Evolutionary conservation across 1,140 invertebrate genomes (phyloP), one percentile per base, ranked within the genome.

Genomic region (Drosophila funebris): DNA sequence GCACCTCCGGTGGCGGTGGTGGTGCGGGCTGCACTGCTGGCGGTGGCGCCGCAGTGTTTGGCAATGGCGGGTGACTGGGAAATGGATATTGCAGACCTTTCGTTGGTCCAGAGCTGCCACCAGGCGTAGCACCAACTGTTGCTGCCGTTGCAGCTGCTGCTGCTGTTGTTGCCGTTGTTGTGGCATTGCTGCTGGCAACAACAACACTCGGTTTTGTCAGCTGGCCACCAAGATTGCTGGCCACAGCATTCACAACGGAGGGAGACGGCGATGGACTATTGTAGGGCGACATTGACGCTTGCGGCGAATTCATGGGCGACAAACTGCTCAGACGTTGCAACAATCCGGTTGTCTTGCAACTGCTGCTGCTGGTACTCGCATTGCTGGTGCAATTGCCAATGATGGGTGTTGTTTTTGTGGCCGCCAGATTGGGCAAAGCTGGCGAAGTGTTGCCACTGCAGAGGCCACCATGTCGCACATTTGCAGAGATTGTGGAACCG

Each of bases 41-140:
- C 24, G 76, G 69, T 16, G 90, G 84, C 2, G 90, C 90, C n/a
- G 90, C 89, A 7, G 93, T 91, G 52, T 92, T 90, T 66, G 93
- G 92, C 68, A 94, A 92, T 68, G 95, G 94, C 79, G 95, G 95
- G 93, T 95, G 95, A 91, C 94, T 95, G 81, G 96, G 96, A 93
- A 96, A 96, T 18, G 96, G 96, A 92, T 96, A 96, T 81, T 96
- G 96, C 27, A 96, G 90, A 20, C 95, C 94, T 80, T 96, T 95
- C 3, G 46, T 69, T 22, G 82, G 61, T 29, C 79, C 79, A 8
- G 72, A 43, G 9, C 44, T 50, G 29, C 50, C n/a, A 20, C 14
- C 56, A 0, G 70, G 29, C 7, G 57, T 44, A 2, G 50, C 43
- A 8, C 22, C 41, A 24, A 18, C 79, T 54, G 31, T 27, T 24